A percentile compares a stretch with the other conserved stretches of the same genome.
Evolutionary conservation across 2,888 invertebrate species (phyloP).

Genomic region (Tenthredo notha): DNA sequence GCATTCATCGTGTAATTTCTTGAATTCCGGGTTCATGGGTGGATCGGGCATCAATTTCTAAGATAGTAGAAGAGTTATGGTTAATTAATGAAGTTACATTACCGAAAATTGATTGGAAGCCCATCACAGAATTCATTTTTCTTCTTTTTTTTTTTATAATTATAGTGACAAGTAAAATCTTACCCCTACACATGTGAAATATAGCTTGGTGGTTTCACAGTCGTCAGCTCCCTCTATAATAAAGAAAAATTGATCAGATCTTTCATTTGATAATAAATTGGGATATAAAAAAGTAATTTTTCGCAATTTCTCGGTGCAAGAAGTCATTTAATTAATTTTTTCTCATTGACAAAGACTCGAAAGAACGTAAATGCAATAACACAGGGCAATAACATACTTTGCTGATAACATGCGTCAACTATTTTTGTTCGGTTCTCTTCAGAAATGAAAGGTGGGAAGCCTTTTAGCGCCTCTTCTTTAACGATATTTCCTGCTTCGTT

Average conservation of each 20-base stretch:
- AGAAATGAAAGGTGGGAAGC: slow-evolving; percentile 13
- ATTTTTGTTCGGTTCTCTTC: background rate
- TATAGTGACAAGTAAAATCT: background rate
- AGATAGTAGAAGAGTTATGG: background rate
- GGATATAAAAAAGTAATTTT: background rate
- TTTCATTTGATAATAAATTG: background rate
- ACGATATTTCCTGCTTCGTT: slow-evolving; percentile 17
- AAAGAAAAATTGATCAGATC: background rate
- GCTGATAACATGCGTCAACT: slow-evolving; percentile 25
- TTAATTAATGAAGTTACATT: background rate
- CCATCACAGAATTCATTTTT: background rate
- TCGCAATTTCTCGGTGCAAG: background rate
- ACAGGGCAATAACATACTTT: slow-evolving; percentile 2
- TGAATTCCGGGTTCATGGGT: slow-evolving; percentile 10
- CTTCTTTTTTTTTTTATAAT: too few species aligned
- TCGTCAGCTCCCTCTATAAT: slow-evolving; percentile 25
- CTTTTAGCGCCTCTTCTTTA: background rate
- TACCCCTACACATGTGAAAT: slow-evolving; percentile 4
- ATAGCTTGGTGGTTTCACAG: slow-evolving; percentile 22
- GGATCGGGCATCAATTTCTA: slow-evolving; percentile 3
- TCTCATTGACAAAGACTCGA: background rate
- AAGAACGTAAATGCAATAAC: background rate
- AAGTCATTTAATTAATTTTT: background rate
- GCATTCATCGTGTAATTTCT: background rate
- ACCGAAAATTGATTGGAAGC: background rate